Evolutionary conservation across 2,113 vertebrate genomes (phyloP).

Genomic region (Seriola dumerili): DNA sequence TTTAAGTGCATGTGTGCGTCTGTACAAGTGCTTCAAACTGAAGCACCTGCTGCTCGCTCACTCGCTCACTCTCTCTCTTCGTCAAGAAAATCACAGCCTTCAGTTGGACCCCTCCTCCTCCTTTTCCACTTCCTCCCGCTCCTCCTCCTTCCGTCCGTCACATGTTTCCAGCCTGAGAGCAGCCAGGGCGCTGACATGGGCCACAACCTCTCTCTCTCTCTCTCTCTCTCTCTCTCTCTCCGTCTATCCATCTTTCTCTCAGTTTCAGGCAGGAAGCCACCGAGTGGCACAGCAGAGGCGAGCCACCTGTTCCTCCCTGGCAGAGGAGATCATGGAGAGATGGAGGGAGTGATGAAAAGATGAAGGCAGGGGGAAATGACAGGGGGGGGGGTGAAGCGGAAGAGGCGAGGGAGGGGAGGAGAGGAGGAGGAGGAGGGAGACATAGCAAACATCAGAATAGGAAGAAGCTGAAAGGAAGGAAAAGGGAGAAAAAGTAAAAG

Average conservation of each 20-base stretch:
- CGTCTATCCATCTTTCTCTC: background rate
- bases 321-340: constrained; percentile 49
- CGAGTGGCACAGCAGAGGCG: constrained; percentile 49
- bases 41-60: constrained; percentile 65
- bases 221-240: background rate
- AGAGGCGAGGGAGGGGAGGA: background rate
- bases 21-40: constrained; percentile 41
- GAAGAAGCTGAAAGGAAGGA: background rate
- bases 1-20: constrained; percentile 39
- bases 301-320: constrained; percentile 75
- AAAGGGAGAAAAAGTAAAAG: background rate
- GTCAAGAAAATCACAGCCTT: constrained; percentile 62
- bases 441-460: too few relatives aligned
- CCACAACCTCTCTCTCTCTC: constrained; percentile 21
- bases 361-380: constrained; percentile 26
- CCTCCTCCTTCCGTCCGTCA: constrained; percentile 60
- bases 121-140: constrained; percentile 15
- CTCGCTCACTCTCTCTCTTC: constrained; percentile 17
- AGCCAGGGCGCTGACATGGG: constrained; percentile 46
- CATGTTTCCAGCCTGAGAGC: constrained; percentile 39
- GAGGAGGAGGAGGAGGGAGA: background rate
- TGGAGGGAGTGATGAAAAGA: constrained; percentile 49
- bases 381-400: background rate
- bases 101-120: constrained; percentile 12
- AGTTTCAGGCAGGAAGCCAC: constrained; percentile 64